Evolutionary conservation across 2,888 invertebrate genomes (phyloP).

Genomic region (Geotrupes spiniger): DNA sequence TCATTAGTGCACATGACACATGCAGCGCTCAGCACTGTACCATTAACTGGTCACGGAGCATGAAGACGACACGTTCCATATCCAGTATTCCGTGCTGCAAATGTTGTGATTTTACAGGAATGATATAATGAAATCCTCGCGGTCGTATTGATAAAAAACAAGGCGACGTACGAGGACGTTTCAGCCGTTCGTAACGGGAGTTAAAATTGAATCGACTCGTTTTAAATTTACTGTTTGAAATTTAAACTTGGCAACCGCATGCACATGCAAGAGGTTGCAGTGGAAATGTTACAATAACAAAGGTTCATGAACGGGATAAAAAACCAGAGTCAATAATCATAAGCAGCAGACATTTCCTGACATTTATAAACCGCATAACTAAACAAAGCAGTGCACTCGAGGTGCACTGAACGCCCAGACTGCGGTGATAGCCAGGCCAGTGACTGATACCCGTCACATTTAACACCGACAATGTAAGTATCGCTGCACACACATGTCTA

Average conservation of each 20-base stretch:
- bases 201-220: too few relatives aligned
- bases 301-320: conserved; percentile 28
- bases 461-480: conserved; percentile 28
- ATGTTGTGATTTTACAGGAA: conserved; percentile 1
- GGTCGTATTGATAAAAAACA: too few relatives aligned
- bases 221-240: too few relatives aligned
- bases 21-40: conserved; percentile 24
- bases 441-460: conserved; percentile 31
- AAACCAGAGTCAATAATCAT: conserved; percentile 29
- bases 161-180: too few relatives aligned
- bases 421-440: conserved; percentile 26
- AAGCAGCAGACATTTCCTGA: conserved; percentile 34
- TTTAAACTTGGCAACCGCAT: too few relatives aligned
- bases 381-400: conserved; percentile 30
- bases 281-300: conserved; percentile 18
- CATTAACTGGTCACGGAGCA: conserved; percentile 25
- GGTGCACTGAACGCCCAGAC: conserved; percentile 32
- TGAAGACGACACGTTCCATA: conserved; percentile 23
- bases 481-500: conserved; percentile 15
- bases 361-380: conserved; percentile 33
- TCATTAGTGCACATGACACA: conserved; percentile 29
- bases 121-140: too few relatives aligned
- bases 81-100: conserved; percentile 10
- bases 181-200: too few relatives aligned
- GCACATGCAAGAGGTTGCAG: conserved; percentile 7